Base-by-base conservation (phyloP, 2,113 vertebrate genomes). In the Triplophysa siluroides region DNA sequence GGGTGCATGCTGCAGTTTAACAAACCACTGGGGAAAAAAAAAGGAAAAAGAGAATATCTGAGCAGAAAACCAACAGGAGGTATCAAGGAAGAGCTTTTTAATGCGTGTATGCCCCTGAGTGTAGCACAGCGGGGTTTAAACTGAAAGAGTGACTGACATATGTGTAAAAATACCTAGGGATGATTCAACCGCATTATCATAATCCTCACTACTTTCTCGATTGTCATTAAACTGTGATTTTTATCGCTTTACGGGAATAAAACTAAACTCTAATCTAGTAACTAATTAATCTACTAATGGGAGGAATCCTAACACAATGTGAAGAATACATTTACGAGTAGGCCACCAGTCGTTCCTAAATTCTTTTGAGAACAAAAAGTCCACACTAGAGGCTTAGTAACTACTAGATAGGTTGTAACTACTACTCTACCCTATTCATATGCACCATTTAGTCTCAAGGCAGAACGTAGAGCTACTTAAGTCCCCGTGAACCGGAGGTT, bases 1-100 rank as follows among this genome's bases (percentile, higher is more conserved):
- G 50, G 58, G 65, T 66, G 84, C 14, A 62, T 56, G 50, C 82
- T 26, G 52, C 58, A 64, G 90, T 94, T 94, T 93, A 93, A 80
- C 93, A 94, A 93, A 86, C 70, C 38, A 90, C 90, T 86, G 33
- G 18, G 16, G 41, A 65, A 75, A 29, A 65, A 75, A 29, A 52
- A 52, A 47, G 47, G 12, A 38, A 14, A 62, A 60, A 24, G 60
- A 76, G 18, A 18, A 50, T 18, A 71, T 65, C 16, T 23, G 24
- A 67, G 23, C 21, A 58, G 41, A 47, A 74, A 83, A 73, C 50
- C 29, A 64, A 65, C 41, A 11, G n/a, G 75, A 62, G 61, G 43
- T 67, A 82, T n/a, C 60, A 60, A 56, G 70, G 61, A 62, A 41
- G 58, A 4, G 21, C 52, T 65, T 65, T 76, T 38, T 60, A 24